Evolutionary conservation across 92 coral and sea anemone genomes (phyloP).

Genomic region (Palythoa heliodiscus): DNA sequence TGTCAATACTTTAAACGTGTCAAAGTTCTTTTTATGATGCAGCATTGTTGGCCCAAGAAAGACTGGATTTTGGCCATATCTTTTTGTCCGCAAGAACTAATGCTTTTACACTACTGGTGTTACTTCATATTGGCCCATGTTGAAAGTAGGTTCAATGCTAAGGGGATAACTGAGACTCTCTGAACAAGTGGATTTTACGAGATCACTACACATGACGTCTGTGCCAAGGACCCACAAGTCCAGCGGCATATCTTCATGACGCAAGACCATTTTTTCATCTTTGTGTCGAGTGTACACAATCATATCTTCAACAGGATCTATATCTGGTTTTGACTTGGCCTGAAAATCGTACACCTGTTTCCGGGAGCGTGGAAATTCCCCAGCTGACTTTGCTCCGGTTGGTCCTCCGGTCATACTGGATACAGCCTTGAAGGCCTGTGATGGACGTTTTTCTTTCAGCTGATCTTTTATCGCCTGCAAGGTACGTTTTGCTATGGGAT

Average conservation of each 20-base stretch:
- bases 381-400: slow-evolving; percentile 34
- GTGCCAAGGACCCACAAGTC: slow-evolving; percentile 51
- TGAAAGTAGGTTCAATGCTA: slow-evolving; percentile 37
- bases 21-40: slow-evolving; percentile 35
- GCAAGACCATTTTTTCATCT: slow-evolving; percentile 34
- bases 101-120: slow-evolving; percentile 44
- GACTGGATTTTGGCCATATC: slow-evolving; percentile 32
- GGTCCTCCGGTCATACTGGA: slow-evolving; percentile 36
- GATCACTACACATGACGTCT: slow-evolving; percentile 40
- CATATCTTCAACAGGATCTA: slow-evolving; percentile 44
- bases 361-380: slow-evolving; percentile 44
- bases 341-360: slow-evolving; percentile 44
- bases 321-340: slow-evolving; percentile 11
- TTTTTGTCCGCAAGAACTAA: slow-evolving; percentile 16
- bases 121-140: slow-evolving; percentile 44
- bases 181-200: slow-evolving; percentile 38
- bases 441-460: slow-evolving; percentile 31
- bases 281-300: slow-evolving; percentile 41
- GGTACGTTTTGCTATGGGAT: slow-evolving; percentile 22
- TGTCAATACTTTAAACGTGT: slow-evolving; percentile 40
- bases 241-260: slow-evolving; percentile 48
- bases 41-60: slow-evolving; percentile 49
- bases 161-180: slow-evolving; percentile 44
- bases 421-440: slow-evolving; percentile 33
- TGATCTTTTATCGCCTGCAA: slow-evolving; percentile 34